Base-by-base conservation (phyloP, 1,140 invertebrate species). In the Gyrodactylus salaris region DNA sequence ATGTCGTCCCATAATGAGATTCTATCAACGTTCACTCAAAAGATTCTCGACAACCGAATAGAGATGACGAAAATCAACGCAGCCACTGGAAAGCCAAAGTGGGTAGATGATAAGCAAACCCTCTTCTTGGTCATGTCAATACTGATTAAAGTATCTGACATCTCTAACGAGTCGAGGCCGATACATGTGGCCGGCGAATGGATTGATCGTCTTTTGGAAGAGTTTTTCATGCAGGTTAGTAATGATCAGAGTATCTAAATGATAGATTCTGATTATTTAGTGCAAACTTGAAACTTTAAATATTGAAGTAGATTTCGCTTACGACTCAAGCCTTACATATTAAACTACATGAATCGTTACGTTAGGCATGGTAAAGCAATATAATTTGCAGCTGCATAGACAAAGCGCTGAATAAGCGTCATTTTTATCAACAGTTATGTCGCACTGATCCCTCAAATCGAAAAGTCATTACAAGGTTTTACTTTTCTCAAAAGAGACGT, bases 1-100 rank as follows among this genome's bases (percentile, higher is more conserved):
- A 89, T 89, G 88, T 87, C 87, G 0, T 84, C 87, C 74, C 88
- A 89, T 79, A 88, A 88, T 82, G 87, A 89, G 80, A 89, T 89
- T 76, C 83, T 89, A 68, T 84, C 84, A 27, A 86, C 87, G 77
- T 89, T 89, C 77, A 78, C 34, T 54, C 7, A 54, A 54, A 54
- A 54, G n/a, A n/a, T 54, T 54, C 34, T 54, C 34, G 78, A 76
- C 70, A 76, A 20, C n/a, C 7, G n/a, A 54, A n/a, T 16, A 54
- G 34, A 54, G n/a, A 54, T 54, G 34, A 16, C n/a, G n/a, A 16
- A n/a, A 16, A 54, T 54, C 34, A n/a, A 54, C 34, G 34, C 7
- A 54, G 34, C 7, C 7, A 54, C 34, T 54, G 34, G 34, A 7
- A 54, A 54, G n/a, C 34, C 34, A 16, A 54, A 54, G n/a, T 54